A percentile compares a stretch with the other conserved stretches of the same genome.
Evolutionary conservation across 2,797 vertebrate genomes (phyloP).

Genomic region (Acrossocheilus wenchowensis): DNA sequence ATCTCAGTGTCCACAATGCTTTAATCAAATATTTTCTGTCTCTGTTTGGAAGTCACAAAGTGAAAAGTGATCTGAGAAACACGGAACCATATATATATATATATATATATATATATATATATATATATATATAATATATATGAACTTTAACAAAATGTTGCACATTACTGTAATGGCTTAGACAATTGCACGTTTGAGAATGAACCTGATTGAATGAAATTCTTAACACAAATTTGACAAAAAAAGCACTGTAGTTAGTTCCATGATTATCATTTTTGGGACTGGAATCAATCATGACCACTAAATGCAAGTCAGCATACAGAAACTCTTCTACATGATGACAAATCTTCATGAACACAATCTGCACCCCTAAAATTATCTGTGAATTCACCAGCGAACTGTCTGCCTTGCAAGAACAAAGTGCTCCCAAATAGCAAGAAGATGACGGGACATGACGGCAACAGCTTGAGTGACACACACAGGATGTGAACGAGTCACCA

Average conservation of each 20-base stretch:
- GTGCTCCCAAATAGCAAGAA: conserved; percentile 28
- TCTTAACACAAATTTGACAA: not conserved
- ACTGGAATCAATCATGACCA: not conserved
- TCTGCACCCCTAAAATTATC: not conserved
- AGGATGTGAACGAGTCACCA: conserved; percentile 73
- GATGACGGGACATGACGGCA: conserved; percentile 63
- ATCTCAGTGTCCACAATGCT: not conserved
- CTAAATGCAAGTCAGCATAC: not conserved
- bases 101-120: too few relatives aligned
- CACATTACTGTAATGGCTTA: too few relatives aligned
- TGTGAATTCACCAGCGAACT: conserved; percentile 10
- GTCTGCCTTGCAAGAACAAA: conserved; percentile 20
- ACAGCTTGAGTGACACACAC: conserved; percentile 68
- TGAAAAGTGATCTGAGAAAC: too few relatives aligned
- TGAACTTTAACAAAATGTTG: too few relatives aligned
- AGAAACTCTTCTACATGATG: not conserved
- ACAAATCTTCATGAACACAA: conserved; percentile 1
- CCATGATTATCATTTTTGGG: not conserved
- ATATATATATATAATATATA: too few relatives aligned
- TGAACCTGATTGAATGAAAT: not conserved
- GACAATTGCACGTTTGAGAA: not conserved
- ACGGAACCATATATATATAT: not conserved
- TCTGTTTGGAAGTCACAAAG: too few relatives aligned
- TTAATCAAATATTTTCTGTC: not conserved
- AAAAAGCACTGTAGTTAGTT: not conserved